A percentile compares a stretch with the other conserved stretches of the same genome.
These are phyloP conservation scores for Synchiropus splendidus DNA, from an alignment of 2,113 vertebrate species.

Conservation along the genomic window DNA sequence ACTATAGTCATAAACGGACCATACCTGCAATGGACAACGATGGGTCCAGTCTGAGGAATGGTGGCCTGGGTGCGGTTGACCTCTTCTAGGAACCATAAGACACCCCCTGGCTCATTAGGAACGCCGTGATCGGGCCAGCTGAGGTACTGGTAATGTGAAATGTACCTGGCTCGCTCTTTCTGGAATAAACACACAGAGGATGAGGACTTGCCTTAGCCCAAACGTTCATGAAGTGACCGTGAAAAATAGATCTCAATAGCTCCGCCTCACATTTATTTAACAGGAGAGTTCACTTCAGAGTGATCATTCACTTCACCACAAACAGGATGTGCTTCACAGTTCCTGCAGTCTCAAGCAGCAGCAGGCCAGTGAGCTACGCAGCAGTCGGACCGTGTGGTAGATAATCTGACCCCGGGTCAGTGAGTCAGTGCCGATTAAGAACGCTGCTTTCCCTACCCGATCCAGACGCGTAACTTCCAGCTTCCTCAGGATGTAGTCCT, in stretches of 20 bases:
- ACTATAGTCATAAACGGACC: too few species aligned
- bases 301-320: too few species aligned
- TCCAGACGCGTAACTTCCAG: constrained; percentile 67
- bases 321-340: too few species aligned
- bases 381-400: background rate
- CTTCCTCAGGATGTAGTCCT: constrained; percentile 74
- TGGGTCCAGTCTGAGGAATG: constrained; percentile 70
- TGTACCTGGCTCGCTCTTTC: constrained; percentile 64
- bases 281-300: too few species aligned
- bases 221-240: too few species aligned
- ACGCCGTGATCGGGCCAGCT: constrained; percentile 85
- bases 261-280: too few species aligned
- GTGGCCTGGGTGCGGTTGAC: constrained; percentile 72
- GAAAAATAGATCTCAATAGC: too few species aligned
- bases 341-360: too few species aligned
- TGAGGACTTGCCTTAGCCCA: too few species aligned
- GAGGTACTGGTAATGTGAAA: constrained; percentile 83
- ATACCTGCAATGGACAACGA: constrained; percentile 80
- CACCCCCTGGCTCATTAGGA: constrained; percentile 75
- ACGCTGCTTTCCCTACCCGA: constrained; percentile 56
- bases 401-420: constrained; percentile 35
- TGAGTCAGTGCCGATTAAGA: constrained; percentile 20
- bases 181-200: constrained; percentile 21
- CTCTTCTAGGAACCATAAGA: constrained; percentile 79
- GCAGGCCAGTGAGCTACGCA: too few species aligned